A percentile compares a stretch with the other conserved stretches of the same genome.
phyloP scores from a whole-genome alignment of 92 coral and sea anemone species.

The Zoanthus gigantus region DNA sequence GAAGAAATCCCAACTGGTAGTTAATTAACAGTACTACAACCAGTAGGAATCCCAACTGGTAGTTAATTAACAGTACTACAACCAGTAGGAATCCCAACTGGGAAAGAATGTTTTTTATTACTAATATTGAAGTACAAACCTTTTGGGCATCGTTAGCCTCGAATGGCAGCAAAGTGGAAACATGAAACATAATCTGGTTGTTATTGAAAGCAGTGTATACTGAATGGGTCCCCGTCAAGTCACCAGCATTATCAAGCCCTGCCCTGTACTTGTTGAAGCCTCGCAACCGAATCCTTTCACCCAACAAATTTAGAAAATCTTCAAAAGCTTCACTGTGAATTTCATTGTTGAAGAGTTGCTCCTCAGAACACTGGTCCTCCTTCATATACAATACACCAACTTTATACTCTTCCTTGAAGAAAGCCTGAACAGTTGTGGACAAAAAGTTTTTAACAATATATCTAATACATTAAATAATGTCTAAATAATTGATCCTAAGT shows the following conservation, averaged over 20 bases:
- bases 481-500: no score
- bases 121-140: conserved; percentile 54
- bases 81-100: no score
- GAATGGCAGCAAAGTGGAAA: conserved; percentile 93
- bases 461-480: no score
- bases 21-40: no score
- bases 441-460: no score
- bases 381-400: conserved; percentile 94
- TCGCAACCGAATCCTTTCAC: conserved; percentile 79
- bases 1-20: no score
- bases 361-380: conserved; percentile 92
- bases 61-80: no score
- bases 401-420: conserved; percentile 86
- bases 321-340: conserved; percentile 91
- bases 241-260: conserved; percentile 82
- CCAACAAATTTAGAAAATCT: conserved; percentile 83
- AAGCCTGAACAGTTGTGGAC: conserved; percentile 57
- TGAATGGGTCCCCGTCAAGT: conserved; percentile 93
- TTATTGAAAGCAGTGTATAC: conserved; percentile 80
- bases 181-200: conserved; percentile 94
- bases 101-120: no score
- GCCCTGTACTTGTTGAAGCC: conserved; percentile 91
- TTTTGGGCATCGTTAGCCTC: conserved; percentile 82
- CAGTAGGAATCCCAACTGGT: no score
- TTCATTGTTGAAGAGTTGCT: conserved; percentile 83